Conservation (phyloP, 2,797 vertebrate genomes). For the Myripristis jacobus region DNA sequence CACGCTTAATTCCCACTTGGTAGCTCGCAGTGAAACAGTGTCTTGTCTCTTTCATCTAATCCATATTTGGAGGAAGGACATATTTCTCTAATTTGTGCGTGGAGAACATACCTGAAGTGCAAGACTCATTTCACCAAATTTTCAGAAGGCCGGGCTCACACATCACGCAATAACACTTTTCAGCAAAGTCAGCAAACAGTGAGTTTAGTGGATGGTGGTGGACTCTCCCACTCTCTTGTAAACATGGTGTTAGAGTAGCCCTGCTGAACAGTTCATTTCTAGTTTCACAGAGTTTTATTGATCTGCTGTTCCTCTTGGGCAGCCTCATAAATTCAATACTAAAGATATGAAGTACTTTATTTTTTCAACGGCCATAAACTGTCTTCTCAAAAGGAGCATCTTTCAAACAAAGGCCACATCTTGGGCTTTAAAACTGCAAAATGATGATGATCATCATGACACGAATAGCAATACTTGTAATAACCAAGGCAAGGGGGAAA, state of each 20-base stretch:
- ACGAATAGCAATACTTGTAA: too few species aligned
- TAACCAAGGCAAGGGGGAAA: too few species aligned
- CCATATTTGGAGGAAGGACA: too few species aligned
- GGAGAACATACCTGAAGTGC: too few species aligned
- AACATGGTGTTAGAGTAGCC: constrained; percentile 5
- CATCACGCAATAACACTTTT: constrained; percentile 11
- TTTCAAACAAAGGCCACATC: background rate
- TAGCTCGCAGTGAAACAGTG: too few species aligned
- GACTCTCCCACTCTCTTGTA: background rate
- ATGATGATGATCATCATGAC: background rate
- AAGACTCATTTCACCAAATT: too few species aligned
- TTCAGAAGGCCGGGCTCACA: background rate
- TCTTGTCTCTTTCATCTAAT: too few species aligned
- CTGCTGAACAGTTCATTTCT: constrained; percentile 22
- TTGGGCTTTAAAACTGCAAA: background rate
- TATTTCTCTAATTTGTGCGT: too few species aligned
- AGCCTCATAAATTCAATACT: background rate
- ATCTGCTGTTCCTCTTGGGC: constrained; percentile 11
- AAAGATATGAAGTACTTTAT: constrained; percentile 1
- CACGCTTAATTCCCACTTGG: too few species aligned
- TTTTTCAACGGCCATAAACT: background rate
- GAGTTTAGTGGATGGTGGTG: constrained; percentile 16
- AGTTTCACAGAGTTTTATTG: constrained; percentile 5
- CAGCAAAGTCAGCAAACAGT: constrained; percentile 5
- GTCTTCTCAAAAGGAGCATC: background rate